Evolutionary conservation across 2,113 vertebrate genomes (phyloP).

Genomic region (Malurus cyaneus): DNA sequence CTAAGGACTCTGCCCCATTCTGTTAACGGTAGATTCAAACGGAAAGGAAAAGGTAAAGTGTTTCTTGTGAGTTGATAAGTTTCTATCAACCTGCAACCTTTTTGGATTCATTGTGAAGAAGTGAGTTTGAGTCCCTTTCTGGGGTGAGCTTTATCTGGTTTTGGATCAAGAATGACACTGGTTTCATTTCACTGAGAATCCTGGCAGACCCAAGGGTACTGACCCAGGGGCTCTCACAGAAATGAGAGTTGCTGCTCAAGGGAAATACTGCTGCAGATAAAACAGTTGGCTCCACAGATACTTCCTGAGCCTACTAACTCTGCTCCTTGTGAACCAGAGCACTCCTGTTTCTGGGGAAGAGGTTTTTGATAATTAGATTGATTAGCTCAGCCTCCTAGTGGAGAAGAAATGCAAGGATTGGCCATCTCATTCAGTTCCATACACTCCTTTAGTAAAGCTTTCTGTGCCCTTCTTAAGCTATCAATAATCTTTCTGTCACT

Average conservation of each 20-base stretch:
- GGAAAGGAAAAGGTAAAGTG: background rate
- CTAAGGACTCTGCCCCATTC: background rate
- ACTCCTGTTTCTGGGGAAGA: slow-evolving; percentile 22
- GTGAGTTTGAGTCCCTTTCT: background rate
- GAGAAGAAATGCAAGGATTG: background rate
- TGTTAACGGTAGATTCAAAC: background rate
- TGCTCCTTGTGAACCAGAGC: background rate
- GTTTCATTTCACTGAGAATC: background rate
- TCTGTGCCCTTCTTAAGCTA: background rate
- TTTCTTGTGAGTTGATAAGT: background rate
- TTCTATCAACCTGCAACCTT: background rate
- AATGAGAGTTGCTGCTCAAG: background rate
- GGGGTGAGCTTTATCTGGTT: background rate
- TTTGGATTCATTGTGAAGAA: background rate
- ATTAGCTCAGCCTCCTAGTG: background rate
- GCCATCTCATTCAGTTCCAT: background rate
- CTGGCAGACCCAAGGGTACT: background rate
- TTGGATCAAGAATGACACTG: background rate
- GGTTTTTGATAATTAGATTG: slow-evolving; percentile 16
- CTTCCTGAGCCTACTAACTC: background rate
- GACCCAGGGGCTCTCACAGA: background rate
- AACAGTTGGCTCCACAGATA: background rate
- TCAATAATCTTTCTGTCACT: background rate
- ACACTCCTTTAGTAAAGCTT: background rate
- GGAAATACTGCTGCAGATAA: slow-evolving; percentile 4